These are phyloP conservation scores for Zaprionus bogoriensis DNA, from an alignment of 2,888 invertebrate genomes.

Conservation along the genomic window DNA sequence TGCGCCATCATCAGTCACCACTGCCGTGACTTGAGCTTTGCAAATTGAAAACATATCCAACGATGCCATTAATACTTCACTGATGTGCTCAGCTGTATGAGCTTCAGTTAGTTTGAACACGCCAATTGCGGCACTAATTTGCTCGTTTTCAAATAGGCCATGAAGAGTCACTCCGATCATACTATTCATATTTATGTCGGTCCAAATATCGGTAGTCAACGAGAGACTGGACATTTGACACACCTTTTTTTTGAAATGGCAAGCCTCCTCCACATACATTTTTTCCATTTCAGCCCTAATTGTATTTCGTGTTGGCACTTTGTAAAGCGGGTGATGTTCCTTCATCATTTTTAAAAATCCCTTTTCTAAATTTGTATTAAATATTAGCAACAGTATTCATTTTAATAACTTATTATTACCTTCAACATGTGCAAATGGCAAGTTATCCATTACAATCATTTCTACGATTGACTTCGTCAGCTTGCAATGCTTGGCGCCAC, in stretches of 20 bases:
- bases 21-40: too few species aligned
- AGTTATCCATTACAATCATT: background rate
- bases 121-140: background rate
- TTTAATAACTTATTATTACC: background rate
- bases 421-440: background rate
- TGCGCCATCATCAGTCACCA: too few species aligned
- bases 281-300: background rate
- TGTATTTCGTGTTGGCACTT: background rate
- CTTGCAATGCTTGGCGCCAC: background rate
- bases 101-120: background rate
- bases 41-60: too few species aligned
- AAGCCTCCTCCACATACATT: background rate
- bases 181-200: background rate
- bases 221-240: background rate
- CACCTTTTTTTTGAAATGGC: background rate
- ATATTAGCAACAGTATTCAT: background rate
- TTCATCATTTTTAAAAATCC: slow-evolving; percentile 4
- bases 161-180: slow-evolving; percentile 1
- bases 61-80: too few species aligned
- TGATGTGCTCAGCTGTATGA: too few species aligned
- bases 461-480: background rate
- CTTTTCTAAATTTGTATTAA: background rate
- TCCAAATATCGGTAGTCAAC: background rate
- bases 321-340: background rate
- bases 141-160: slow-evolving; percentile 4